Conservation (phyloP, 1,140 invertebrate species). For the Bicyclus anynana region DNA sequence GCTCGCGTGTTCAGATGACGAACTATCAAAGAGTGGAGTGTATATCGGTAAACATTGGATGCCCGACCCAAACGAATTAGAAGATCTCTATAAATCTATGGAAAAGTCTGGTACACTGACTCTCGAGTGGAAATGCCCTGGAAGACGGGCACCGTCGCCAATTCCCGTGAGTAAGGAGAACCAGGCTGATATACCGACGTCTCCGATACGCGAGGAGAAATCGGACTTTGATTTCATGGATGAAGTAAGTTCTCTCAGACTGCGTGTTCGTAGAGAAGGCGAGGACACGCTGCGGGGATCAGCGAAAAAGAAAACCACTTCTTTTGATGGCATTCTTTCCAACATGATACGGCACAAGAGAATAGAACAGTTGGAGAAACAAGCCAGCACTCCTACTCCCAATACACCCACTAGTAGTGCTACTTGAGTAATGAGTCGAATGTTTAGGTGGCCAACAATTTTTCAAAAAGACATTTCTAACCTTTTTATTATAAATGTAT, state of each 20-base stretch:
- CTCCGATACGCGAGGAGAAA: slow-evolving; percentile 78
- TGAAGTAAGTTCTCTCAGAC: slow-evolving; percentile 81
- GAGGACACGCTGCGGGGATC: slow-evolving; percentile 83
- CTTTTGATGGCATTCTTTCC: slow-evolving; percentile 84
- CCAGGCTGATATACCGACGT: slow-evolving; percentile 53
- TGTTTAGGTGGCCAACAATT: too few species aligned
- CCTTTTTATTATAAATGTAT: too few species aligned
- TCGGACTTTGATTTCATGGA: slow-evolving; percentile 88
- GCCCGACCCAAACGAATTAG: slow-evolving; percentile 73
- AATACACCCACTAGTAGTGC: slow-evolving; percentile 35
- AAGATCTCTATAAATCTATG: slow-evolving; percentile 78
- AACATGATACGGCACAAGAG: slow-evolving; percentile 85
- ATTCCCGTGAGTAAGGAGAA: slow-evolving; percentile 60
- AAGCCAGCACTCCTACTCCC: slow-evolving; percentile 52
- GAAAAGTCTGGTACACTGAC: slow-evolving; percentile 76
- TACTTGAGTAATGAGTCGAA: slow-evolving; percentile 18
- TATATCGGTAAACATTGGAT: slow-evolving; percentile 65
- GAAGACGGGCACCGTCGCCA: slow-evolving; percentile 78
- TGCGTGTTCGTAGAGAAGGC: slow-evolving; percentile 80
- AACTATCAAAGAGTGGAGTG: slow-evolving; percentile 59
- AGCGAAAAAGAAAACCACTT: slow-evolving; percentile 87
- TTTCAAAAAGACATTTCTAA: too few species aligned
- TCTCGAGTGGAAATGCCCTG: slow-evolving; percentile 82
- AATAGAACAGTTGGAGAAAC: slow-evolving; percentile 78
- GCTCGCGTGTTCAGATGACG: slow-evolving; percentile 80